These are phyloP conservation scores for Trachelus troglodyta DNA, from an alignment of 2,888 invertebrate species.

Conservation along the genomic window DNA sequence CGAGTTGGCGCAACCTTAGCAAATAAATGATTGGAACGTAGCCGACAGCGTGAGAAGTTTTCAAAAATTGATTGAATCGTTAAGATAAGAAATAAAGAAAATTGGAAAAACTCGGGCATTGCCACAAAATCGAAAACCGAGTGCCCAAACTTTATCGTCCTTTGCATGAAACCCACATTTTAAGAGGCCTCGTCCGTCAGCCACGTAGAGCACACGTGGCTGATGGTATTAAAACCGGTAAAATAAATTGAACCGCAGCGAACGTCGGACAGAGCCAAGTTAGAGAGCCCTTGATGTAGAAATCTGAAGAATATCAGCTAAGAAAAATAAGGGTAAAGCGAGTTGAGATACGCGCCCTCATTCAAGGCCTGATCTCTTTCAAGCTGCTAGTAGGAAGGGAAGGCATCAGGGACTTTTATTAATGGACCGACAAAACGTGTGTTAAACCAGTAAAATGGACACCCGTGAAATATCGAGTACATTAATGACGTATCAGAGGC, in stretches of 20 bases:
- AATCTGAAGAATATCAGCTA: neutral
- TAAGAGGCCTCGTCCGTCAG: neutral
- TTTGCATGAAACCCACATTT: neutral
- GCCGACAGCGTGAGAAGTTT: neutral
- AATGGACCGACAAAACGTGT: neutral
- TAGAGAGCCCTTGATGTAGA: neutral
- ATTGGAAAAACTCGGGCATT: neutral
- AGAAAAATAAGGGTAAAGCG: neutral
- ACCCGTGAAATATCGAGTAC: neutral
- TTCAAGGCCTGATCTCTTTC: neutral
- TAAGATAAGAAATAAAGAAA: neutral
- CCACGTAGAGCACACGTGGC: too few relatives aligned
- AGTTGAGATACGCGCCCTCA: neutral
- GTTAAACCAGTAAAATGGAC: neutral
- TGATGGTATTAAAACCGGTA: too few relatives aligned
- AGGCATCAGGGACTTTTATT: neutral
- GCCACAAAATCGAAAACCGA: neutral
- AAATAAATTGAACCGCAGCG: too few relatives aligned
- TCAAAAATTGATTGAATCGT: neutral
- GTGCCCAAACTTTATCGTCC: neutral
- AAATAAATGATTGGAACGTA: too few relatives aligned
- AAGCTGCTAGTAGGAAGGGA: neutral
- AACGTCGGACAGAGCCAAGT: neutral
- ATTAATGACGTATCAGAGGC: neutral
- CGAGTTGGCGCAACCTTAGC: too few relatives aligned